These are phyloP conservation scores for Dynastes maya DNA, from an alignment of 2,888 invertebrate species.

Conservation along the genomic window DNA sequence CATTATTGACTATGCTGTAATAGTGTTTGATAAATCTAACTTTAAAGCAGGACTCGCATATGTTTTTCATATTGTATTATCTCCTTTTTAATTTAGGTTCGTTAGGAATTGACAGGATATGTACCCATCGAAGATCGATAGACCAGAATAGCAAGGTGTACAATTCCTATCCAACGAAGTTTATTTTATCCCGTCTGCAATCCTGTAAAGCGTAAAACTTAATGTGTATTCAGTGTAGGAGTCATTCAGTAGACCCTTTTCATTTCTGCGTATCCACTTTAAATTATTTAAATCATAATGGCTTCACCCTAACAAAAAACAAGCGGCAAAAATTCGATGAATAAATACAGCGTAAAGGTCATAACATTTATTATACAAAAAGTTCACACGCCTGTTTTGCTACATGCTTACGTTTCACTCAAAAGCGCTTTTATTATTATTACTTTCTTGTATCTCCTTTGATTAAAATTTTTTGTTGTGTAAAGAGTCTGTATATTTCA, in stretches of 20 bases:
- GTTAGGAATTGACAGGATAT: not conserved
- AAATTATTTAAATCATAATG: constrained; percentile 6
- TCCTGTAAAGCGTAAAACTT: not conserved
- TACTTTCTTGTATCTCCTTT: no score
- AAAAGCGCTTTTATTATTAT: no score
- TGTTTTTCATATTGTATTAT: no score
- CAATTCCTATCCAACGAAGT: not conserved
- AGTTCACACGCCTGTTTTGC: no score
- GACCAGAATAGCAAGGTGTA: not conserved
- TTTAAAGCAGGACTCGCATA: no score
- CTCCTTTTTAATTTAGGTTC: no score
- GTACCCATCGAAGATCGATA: not conserved
- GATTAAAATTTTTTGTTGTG: no score
- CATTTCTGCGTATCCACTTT: not conserved
- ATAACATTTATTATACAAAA: not conserved
- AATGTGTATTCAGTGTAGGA: constrained; percentile 28
- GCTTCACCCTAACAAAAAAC: not conserved
- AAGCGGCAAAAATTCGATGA: constrained; percentile 3
- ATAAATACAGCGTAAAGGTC: constrained; percentile 5
- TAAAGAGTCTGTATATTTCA: no score
- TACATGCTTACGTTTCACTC: no score
- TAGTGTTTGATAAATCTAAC: no score
- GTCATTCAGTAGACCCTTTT: constrained; percentile 28
- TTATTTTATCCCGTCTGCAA: not conserved
- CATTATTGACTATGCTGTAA: no score